Base-by-base conservation (phyloP, 2,113 vertebrate genomes). In the Apistogramma diplotaenia region DNA sequence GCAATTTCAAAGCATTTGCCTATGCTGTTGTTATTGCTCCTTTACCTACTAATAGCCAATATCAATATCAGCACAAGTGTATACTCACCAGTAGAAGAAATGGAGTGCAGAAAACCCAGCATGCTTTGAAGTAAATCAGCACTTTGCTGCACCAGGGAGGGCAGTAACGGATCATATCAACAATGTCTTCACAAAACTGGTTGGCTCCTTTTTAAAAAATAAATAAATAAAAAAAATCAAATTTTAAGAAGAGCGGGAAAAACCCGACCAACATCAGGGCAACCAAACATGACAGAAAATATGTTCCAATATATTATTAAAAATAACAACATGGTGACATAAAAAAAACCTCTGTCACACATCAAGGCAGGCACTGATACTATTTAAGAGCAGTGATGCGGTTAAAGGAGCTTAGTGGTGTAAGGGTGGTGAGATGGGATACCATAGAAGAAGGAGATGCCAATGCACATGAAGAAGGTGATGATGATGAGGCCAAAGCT, bases 401-500 rank as follows among this genome's bases (percentile, higher is more conserved):
- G 31, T 40, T 60, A 79, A 31, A 46, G 23, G 60, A 51, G 65
- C 29, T 70, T 70, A 70, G 12, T 53, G 49, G 10, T 58, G 81
- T 67, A 29, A 54, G 27, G 31, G 56, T 33, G 70, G 67, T 79
- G 54, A 78, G 29, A 72, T 85, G 67, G 25, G 59, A 70, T 91
- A 96, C 96, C 96, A 79, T 96, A 96, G 86, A 96, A 96, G 92
- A 96, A 96, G 85, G 95, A 95, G 73, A 96, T 96, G 90, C 96
- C 96, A 54, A 96, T 79, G 89, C 96, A 96, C 96, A 96, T 96
- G 93, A 96, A 96, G 80, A 96, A 91, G 73, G 95, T 91, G 93
- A 96, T 96, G 94, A 96, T 96, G 93, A 96, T 96, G 92, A 96
- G 96, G 78, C 96, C 96, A 1, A 96, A 96, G 86, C 96, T 96